Conservation (phyloP, 2,888 invertebrate genomes). For the Hydriomena furcata region DNA sequence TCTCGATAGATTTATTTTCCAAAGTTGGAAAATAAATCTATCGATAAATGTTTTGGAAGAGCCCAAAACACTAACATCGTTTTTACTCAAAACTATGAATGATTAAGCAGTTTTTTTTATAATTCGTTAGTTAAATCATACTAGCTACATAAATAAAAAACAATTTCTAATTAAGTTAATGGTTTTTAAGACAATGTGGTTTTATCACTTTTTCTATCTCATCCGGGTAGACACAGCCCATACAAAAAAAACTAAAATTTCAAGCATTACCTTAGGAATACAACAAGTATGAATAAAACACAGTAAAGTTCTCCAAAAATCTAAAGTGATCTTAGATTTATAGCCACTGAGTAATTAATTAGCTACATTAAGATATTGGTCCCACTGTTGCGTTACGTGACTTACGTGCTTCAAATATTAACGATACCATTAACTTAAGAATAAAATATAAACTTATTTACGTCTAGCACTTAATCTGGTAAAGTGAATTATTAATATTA, state of each 20-base stretch:
- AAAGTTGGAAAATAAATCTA: too few relatives aligned
- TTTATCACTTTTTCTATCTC: too few relatives aligned
- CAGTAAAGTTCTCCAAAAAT: conserved; percentile 14
- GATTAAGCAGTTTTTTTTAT: too few relatives aligned
- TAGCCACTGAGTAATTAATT: conserved; percentile 28
- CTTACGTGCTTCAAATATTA: conserved; percentile 33
- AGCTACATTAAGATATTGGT: conserved; percentile 32
- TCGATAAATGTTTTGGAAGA: too few relatives aligned
- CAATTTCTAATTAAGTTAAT: too few relatives aligned
- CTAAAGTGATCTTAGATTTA: conserved; percentile 25
- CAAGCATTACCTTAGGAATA: neutral
- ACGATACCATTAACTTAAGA: conserved; percentile 32
- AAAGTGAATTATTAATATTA: conserved; percentile 67
- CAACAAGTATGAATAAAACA: conserved; percentile 6
- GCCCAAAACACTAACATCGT: too few relatives aligned
- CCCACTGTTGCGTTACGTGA: conserved; percentile 29
- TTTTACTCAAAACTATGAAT: too few relatives aligned
- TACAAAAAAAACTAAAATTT: neutral
- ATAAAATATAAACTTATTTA: conserved; percentile 49
- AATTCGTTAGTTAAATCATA: too few relatives aligned
- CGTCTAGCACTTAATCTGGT: conserved; percentile 61
- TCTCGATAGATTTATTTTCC: too few relatives aligned
- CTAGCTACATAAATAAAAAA: too few relatives aligned
- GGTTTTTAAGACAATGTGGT: too few relatives aligned
- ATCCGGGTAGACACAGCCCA: too few relatives aligned